Conservation (phyloP, 2,888 invertebrate genomes). For the Vanessa cardui region DNA sequence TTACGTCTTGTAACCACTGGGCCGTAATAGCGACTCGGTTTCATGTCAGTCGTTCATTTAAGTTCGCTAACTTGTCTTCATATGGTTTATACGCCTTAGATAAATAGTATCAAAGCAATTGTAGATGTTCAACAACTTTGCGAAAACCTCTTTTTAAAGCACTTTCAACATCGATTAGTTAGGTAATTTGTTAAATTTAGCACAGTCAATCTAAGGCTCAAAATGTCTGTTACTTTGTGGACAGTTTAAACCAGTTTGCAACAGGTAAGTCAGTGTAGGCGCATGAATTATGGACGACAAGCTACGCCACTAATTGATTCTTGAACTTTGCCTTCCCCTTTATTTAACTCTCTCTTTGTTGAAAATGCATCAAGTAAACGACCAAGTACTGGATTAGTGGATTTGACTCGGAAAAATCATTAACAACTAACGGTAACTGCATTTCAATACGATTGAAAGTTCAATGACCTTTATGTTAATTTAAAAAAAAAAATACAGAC, state of each 20-base stretch:
- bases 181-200: conserved; percentile 5
- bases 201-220: conserved; percentile 17
- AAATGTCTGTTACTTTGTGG: conserved; percentile 30
- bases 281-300: conserved; percentile 63
- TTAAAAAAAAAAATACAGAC: too few relatives aligned
- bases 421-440: too few relatives aligned
- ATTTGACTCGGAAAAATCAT: not conserved
- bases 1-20: too few relatives aligned
- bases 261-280: conserved; percentile 49
- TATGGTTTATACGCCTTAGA: too few relatives aligned
- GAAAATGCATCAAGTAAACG: conserved; percentile 26
- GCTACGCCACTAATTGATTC: conserved; percentile 63
- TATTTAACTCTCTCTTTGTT: conserved; percentile 29
- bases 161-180: not conserved
- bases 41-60: too few relatives aligned
- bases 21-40: too few relatives aligned
- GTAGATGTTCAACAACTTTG: too few relatives aligned
- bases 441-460: too few relatives aligned
- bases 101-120: too few relatives aligned
- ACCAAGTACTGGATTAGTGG: not conserved
- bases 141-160: not conserved
- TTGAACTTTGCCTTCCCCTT: conserved; percentile 45
- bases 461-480: too few relatives aligned
- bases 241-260: conserved; percentile 41
- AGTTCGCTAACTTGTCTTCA: too few relatives aligned